Percentiles rank a stretch among this genome's conserved stretches.
Conservation (phyloP, 2,888 invertebrate species). For the Ichneumon xanthorius region DNA sequence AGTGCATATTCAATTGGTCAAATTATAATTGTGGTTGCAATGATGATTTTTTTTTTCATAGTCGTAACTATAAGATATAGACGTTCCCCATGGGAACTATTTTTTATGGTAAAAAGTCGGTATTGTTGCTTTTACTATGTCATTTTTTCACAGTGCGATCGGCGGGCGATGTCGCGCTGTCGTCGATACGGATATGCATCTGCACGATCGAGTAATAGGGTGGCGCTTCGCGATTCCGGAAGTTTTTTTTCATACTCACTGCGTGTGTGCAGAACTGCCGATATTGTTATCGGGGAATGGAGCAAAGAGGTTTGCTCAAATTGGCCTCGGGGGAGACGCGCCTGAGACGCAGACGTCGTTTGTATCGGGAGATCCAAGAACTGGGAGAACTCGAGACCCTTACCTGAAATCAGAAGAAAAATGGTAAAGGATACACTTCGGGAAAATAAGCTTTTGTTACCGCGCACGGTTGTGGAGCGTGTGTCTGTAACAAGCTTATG, state of each 20-base stretch:
- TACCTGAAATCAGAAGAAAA: slow-evolving; percentile 60
- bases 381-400: slow-evolving; percentile 19
- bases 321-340: slow-evolving; percentile 27
- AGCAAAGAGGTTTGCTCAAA: slow-evolving; percentile 18
- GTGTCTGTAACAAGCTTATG: slow-evolving; percentile 42
- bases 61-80: no score
- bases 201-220: slow-evolving; percentile 2
- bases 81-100: no score
- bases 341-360: slow-evolving; percentile 20
- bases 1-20: no score
- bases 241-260: slow-evolving; percentile 21
- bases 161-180: neutral
- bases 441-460: slow-evolving; percentile 7
- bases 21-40: no score
- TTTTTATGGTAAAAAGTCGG: no score
- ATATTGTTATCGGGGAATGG: slow-evolving; percentile 31
- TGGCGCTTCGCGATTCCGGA: neutral
- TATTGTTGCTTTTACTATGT: no score
- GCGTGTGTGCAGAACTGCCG: neutral
- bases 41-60: no score
- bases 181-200: neutral
- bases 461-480: neutral
- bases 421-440: slow-evolving; percentile 14
- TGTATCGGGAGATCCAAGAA: slow-evolving; percentile 2
- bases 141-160: neutral